These are phyloP conservation scores for Zaprionus obscuricornis DNA, from an alignment of 2,888 invertebrate species.

Conservation along the genomic window DNA sequence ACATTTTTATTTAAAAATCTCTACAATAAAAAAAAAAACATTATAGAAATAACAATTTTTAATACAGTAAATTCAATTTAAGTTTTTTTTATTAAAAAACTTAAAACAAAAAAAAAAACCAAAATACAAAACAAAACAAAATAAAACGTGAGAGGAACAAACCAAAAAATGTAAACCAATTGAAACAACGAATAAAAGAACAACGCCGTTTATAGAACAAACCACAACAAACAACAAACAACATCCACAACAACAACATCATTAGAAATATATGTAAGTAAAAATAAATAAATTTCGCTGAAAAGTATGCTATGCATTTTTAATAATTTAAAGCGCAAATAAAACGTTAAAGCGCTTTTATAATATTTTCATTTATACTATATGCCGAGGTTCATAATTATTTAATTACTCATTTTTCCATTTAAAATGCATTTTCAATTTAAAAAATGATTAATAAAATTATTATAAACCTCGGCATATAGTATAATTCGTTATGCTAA, in stretches of 20 bases:
- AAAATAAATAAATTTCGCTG: background rate
- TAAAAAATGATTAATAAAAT: too few relatives aligned
- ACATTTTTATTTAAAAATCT: slow-evolving; percentile 8
- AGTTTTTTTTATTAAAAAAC: slow-evolving; percentile 32
- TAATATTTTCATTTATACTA: too few relatives aligned
- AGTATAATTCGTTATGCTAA: too few relatives aligned
- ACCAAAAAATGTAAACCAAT: slow-evolving; percentile 22
- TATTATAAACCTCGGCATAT: too few relatives aligned
- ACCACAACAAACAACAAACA: slow-evolving; percentile 8
- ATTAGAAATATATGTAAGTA: slow-evolving; percentile 68
- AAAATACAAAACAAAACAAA: slow-evolving; percentile 31
- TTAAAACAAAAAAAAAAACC: slow-evolving; percentile 13
- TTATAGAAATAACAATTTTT: slow-evolving; percentile 16
- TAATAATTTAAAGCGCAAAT: slow-evolving; percentile 9
- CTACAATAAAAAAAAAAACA: slow-evolving; percentile 8
- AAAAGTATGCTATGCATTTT: slow-evolving; percentile 6
- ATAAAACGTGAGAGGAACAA: background rate
- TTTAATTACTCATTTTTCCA: too few relatives aligned
- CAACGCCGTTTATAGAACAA: slow-evolving; percentile 74
- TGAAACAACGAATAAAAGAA: slow-evolving; percentile 79
- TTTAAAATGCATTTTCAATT: too few relatives aligned
- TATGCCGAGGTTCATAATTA: too few relatives aligned
- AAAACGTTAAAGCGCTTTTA: too few relatives aligned
- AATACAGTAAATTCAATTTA: slow-evolving; percentile 26
- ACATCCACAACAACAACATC: slow-evolving; percentile 15